Conservation (phyloP, 2,113 vertebrate genomes). For the Bufo gargarizans region DNA sequence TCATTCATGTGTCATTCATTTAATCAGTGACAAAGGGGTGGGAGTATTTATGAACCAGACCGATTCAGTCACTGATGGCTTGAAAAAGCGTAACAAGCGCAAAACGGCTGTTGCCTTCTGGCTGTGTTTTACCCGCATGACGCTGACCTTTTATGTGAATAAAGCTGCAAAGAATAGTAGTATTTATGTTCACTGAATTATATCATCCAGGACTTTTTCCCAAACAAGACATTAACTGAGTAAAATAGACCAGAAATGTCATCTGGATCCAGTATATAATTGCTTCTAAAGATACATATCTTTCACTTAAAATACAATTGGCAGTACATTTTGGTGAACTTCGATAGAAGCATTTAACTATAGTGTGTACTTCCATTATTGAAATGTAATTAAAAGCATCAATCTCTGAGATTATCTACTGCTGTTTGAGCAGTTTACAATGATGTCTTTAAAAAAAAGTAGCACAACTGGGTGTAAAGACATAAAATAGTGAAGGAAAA, state of each 20-base stretch:
- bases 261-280: conserved; percentile 12
- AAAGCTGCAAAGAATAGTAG: no score
- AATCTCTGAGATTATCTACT: conserved; percentile 38
- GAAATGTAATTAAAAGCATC: conserved; percentile 46
- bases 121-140: no score
- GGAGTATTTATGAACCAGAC: no score
- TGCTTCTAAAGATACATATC: conserved; percentile 24
- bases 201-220: conserved; percentile 5
- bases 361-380: conserved; percentile 36
- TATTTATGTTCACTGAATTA: conserved; percentile 2
- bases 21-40: no score
- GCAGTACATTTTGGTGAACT: conserved; percentile 8
- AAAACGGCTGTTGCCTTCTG: no score
- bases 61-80: no score
- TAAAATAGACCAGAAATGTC: not conserved
- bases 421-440: not conserved
- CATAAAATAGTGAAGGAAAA: conserved; percentile 15
- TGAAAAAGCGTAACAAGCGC: no score
- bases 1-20: no score
- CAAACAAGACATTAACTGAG: conserved; percentile 25
- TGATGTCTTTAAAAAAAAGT: conserved; percentile 12
- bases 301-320: conserved; percentile 21
- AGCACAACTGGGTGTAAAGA: conserved; percentile 7
- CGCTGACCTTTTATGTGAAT: no score
- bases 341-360: conserved; percentile 29